These are phyloP conservation scores for Coreius guichenoti DNA, from an alignment of 2,797 vertebrate species.

Conservation along the genomic window DNA sequence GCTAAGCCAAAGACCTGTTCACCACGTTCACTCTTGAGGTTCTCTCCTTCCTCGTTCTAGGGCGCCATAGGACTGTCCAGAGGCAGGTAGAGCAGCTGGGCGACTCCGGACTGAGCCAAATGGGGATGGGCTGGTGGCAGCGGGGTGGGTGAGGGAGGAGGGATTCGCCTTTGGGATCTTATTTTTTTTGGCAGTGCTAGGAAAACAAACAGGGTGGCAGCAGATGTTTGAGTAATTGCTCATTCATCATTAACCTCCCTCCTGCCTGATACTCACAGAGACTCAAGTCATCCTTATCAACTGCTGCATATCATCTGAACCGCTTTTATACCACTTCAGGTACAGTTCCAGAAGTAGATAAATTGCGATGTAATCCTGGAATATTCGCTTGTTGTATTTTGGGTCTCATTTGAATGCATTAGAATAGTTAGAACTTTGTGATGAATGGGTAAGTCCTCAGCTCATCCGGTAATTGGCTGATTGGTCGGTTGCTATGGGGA, in stretches of 20 bases:
- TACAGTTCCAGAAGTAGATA: slow-evolving; percentile 10
- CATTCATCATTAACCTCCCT: slow-evolving; percentile 65
- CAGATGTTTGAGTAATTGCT: slow-evolving; percentile 69
- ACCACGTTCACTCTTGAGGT: background rate
- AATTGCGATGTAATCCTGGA: background rate
- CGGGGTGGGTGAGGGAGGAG: slow-evolving; percentile 32
- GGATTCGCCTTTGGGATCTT: slow-evolving; percentile 44
- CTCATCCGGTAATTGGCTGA: slow-evolving; percentile 45
- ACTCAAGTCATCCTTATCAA: slow-evolving; percentile 16
- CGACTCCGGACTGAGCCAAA: slow-evolving; percentile 13
- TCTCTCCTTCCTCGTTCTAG: slow-evolving; percentile 24
- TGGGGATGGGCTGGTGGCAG: slow-evolving; percentile 24
- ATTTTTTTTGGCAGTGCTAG: slow-evolving; percentile 59
- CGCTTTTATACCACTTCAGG: slow-evolving; percentile 13
- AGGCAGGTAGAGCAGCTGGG: slow-evolving; percentile 57
- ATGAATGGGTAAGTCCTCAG: slow-evolving; percentile 43
- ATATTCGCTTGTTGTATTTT: slow-evolving; percentile 21
- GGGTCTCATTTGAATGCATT: slow-evolving; percentile 19
- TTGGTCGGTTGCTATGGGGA: slow-evolving; percentile 36
- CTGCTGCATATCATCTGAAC: slow-evolving; percentile 11
- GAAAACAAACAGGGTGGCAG: slow-evolving; percentile 60
- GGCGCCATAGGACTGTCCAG: slow-evolving; percentile 28
- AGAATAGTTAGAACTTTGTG: slow-evolving; percentile 21
- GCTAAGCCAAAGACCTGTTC: slow-evolving; percentile 16
- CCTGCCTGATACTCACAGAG: slow-evolving; percentile 41